Evolutionary conservation across 1,140 invertebrate species (phyloP).

Genomic region (Drosophila arawakana): DNA sequence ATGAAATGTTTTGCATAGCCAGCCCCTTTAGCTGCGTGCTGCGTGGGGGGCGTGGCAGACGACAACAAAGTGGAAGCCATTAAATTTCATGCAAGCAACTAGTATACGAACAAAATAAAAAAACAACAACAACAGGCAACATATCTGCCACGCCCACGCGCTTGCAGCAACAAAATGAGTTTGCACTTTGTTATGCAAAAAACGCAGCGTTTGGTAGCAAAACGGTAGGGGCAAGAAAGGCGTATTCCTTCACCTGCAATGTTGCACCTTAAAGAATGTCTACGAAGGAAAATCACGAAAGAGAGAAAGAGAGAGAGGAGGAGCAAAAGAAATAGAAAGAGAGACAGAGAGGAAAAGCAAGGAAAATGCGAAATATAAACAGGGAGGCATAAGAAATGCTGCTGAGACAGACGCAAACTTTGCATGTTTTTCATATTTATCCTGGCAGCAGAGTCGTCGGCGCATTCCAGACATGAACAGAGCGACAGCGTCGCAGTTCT

Average conservation of each 20-base stretch:
- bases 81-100: constrained; percentile 83
- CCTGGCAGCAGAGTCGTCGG: constrained; percentile 46
- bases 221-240: not conserved
- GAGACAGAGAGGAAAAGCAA: not conserved
- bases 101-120: constrained; percentile 50
- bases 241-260: constrained; percentile 53
- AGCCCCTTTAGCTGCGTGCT: constrained; percentile 22
- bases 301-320: constrained; percentile 1
- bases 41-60: constrained; percentile 43
- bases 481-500: constrained; percentile 35
- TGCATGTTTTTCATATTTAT: constrained; percentile 82
- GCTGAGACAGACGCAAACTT: constrained; percentile 66
- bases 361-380: constrained; percentile 24
- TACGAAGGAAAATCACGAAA: constrained; percentile 1
- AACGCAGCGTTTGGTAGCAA: constrained; percentile 33
- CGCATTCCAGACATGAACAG: constrained; percentile 53
- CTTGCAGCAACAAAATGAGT: constrained; percentile 73
- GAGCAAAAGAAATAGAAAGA: not conserved
- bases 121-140: constrained; percentile 29
- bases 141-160: constrained; percentile 74
- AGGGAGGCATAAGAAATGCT: constrained; percentile 64
- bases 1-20: constrained; percentile 72
- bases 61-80: constrained; percentile 81
- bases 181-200: constrained; percentile 82
- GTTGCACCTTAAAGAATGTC: constrained; percentile 77